These are phyloP conservation scores for Saxicola maurus DNA, from an alignment of 2,797 vertebrate species.

Conservation along the genomic window DNA sequence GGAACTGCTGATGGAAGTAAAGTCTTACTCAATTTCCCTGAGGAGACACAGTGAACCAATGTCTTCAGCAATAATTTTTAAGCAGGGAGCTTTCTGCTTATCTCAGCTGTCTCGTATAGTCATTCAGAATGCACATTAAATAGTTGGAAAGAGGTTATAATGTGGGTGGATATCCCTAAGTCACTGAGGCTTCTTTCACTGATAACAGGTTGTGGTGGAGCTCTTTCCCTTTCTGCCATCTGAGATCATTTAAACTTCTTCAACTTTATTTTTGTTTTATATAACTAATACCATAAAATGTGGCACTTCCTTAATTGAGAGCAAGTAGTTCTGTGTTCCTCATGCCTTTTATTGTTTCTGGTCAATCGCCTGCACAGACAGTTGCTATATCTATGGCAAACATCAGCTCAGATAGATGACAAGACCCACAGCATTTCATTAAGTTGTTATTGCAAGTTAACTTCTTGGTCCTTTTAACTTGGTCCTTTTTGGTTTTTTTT, in stretches of 20 bases:
- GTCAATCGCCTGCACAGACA: background rate
- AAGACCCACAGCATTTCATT: background rate
- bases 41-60: constrained; percentile 7
- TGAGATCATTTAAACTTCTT: background rate
- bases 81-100: constrained; percentile 52
- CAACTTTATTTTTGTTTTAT: background rate
- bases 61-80: constrained; percentile 48
- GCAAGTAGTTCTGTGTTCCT: background rate
- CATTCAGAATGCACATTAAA: constrained; percentile 38
- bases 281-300: background rate
- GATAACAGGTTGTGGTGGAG: background rate
- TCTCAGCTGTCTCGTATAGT: constrained; percentile 35
- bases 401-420: background rate
- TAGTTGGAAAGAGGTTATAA: constrained; percentile 19
- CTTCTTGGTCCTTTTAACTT: background rate
- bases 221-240: background rate
- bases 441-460: background rate
- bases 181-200: constrained; percentile 9
- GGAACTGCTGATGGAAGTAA: constrained; percentile 59
- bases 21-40: constrained; percentile 36
- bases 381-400: background rate
- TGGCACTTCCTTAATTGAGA: background rate
- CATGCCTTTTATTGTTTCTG: background rate
- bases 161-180: constrained; percentile 10
- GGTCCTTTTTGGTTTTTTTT: accelerated